phyloP scores from a whole-genome alignment of 2,797 vertebrate genomes.

The Mergus octosetaceus region DNA sequence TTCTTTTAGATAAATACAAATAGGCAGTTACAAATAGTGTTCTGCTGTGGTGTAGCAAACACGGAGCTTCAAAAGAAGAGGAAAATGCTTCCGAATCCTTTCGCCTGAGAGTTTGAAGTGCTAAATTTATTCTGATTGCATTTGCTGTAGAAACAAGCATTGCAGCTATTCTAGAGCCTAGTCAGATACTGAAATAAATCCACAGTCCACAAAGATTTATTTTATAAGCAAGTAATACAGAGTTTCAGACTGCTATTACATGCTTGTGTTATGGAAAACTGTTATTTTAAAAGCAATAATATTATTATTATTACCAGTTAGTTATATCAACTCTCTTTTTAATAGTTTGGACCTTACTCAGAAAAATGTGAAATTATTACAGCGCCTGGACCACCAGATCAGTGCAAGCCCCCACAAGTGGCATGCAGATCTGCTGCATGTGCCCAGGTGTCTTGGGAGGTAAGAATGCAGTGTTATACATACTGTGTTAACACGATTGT shows the following conservation, averaged over 20 bases:
- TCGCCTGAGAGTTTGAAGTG: neutral
- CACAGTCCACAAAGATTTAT: neutral
- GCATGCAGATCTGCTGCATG: slow-evolving; percentile 91
- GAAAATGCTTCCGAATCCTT: neutral
- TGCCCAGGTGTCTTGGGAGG: slow-evolving; percentile 94
- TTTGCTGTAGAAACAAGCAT: neutral
- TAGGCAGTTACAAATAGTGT: neutral
- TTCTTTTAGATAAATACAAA: neutral
- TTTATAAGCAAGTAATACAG: neutral
- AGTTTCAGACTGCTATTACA: neutral
- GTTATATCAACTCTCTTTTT: slow-evolving; percentile 27
- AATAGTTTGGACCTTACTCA: slow-evolving; percentile 90
- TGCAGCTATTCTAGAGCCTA: neutral
- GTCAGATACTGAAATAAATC: neutral
- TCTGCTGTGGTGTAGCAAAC: neutral
- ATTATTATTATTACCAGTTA: neutral
- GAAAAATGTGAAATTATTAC: slow-evolving; percentile 91
- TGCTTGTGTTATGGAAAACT: neutral
- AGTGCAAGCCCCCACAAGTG: slow-evolving; percentile 87
- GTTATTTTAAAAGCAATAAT: neutral
- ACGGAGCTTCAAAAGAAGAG: neutral
- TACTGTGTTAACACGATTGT: neutral
- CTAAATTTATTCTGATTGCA: neutral
- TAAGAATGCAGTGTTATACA: slow-evolving; percentile 48
- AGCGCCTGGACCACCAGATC: slow-evolving; percentile 93